phyloP scores from a whole-genome alignment of 2,113 vertebrate species.

The Megaceryle maxima region DNA sequence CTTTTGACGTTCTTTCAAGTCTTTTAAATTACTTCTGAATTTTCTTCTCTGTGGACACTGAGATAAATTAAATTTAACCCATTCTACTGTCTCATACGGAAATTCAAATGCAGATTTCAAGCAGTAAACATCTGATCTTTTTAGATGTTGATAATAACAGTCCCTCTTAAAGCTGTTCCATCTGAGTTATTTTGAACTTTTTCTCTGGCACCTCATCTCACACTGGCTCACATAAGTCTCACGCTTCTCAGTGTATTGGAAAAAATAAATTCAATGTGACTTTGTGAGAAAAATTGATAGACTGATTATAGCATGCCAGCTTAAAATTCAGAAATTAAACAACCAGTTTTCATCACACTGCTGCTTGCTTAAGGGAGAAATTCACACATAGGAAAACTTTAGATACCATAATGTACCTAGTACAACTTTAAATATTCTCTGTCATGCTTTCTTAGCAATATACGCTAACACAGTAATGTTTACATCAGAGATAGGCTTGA shows the following conservation, averaged over 20 bases:
- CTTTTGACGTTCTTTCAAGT: not conserved
- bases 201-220: not conserved
- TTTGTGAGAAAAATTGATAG: conserved; percentile 2
- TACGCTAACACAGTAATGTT: not conserved
- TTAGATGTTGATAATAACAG: not conserved
- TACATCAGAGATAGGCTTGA: not conserved
- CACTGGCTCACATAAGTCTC: not conserved
- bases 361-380: not conserved
- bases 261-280: conserved; percentile 34
- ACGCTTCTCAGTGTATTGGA: not conserved
- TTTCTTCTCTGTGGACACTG: not conserved
- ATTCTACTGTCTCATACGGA: not conserved
- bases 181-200: not conserved
- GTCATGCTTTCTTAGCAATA: not conserved
- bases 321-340: not conserved
- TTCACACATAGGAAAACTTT: not conserved
- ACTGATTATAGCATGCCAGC: conserved; percentile 12
- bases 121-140: not conserved
- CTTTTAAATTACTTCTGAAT: not conserved
- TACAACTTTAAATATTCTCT: not conserved
- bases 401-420: not conserved
- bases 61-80: not conserved
- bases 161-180: not conserved
- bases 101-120: not conserved
- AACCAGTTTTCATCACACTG: not conserved